Evolutionary conservation across 1,140 invertebrate species (phyloP).

Genomic region (Schmidtea mediterranea): DNA sequence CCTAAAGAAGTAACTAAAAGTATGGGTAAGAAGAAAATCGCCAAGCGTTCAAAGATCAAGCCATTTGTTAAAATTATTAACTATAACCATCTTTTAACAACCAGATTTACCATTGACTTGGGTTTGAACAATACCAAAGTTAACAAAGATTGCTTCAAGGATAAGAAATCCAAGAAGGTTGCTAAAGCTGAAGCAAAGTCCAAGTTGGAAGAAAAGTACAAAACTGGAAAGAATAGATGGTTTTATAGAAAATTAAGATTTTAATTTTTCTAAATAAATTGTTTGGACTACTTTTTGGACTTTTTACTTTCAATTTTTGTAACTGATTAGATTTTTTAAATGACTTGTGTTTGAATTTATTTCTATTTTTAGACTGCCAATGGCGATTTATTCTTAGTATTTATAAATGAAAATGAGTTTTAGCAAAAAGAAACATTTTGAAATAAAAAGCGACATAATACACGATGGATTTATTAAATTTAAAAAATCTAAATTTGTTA

Average conservation of each 20-base stretch:
- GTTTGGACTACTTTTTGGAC: no score
- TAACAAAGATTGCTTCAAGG: conserved; percentile 3
- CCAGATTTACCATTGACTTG: conserved; percentile 27
- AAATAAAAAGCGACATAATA: no score
- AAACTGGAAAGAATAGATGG: background rate
- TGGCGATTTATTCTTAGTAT: no score
- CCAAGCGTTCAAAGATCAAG: conserved; percentile 83
- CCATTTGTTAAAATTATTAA: conserved; percentile 82
- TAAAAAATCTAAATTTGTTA: no score
- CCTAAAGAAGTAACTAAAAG: conserved; percentile 75
- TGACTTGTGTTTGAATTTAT: no score
- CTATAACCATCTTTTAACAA: conserved; percentile 95
- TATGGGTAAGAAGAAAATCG: conserved; percentile 85
- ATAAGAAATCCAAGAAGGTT: background rate
- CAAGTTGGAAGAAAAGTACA: conserved; percentile 2
- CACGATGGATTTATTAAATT: no score
- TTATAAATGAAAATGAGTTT: no score
- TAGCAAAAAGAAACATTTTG: no score
- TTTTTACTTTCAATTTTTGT: no score
- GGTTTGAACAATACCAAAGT: background rate
- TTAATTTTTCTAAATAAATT: conserved; percentile 1
- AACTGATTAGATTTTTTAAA: no score
- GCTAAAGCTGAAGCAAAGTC: background rate
- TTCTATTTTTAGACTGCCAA: no score
- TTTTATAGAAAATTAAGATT: conserved; percentile 5